Evolutionary conservation across 2,888 invertebrate species (phyloP).

Genomic region (Eristalis arbustorum): DNA sequence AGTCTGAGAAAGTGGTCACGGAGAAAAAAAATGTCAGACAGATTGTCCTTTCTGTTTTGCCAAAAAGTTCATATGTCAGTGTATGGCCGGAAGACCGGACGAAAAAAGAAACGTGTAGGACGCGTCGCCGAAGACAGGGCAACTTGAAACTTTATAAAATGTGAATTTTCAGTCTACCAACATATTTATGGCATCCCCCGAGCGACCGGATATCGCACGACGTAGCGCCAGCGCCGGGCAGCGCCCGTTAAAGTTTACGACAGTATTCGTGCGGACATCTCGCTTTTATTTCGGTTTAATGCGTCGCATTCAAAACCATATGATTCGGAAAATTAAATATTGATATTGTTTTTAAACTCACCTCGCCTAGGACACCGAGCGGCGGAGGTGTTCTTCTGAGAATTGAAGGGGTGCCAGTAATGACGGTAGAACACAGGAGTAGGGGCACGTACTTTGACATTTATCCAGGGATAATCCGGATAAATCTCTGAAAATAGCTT

Average conservation of each 20-base stretch:
- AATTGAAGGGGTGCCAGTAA: neutral
- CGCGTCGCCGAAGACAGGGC: neutral
- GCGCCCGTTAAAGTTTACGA: conserved; percentile 16
- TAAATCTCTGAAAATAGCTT: conserved; percentile 56
- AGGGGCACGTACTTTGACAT: conserved; percentile 45
- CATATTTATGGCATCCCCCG: conserved; percentile 38
- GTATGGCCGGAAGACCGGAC: neutral
- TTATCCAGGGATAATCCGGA: conserved; percentile 51
- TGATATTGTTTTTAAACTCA: neutral
- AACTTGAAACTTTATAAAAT: conserved; percentile 9
- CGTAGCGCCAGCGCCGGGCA: neutral
- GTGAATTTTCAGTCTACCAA: conserved; percentile 14
- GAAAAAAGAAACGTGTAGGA: neutral
- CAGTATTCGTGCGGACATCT: neutral
- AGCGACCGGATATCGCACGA: neutral
- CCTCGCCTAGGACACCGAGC: neutral
- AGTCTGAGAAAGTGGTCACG: neutral
- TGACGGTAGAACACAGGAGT: neutral
- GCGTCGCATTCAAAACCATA: conserved; percentile 14
- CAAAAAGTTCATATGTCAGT: conserved; percentile 52
- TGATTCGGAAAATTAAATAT: conserved; percentile 42
- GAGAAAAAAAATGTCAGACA: conserved; percentile 28
- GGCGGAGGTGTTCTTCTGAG: neutral
- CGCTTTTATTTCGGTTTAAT: conserved; percentile 14
- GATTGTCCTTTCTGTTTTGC: conserved; percentile 45